Evolutionary conservation across 2,797 vertebrate genomes (phyloP).

Genomic region (Fundulus diaphanus): DNA sequence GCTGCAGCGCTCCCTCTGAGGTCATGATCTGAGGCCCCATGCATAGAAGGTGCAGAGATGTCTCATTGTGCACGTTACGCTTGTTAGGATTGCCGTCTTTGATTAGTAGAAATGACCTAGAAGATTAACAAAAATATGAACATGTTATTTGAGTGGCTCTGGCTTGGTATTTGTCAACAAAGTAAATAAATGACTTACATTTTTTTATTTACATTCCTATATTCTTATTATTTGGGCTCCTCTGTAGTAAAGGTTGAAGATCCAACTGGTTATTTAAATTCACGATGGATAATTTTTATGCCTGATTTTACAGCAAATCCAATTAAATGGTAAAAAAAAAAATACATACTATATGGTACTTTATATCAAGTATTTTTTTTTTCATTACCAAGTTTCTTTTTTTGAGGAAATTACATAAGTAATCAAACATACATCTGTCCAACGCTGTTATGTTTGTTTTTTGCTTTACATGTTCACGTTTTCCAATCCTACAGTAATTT

Average conservation of each 20-base stretch:
- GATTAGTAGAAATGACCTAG: conserved; percentile 92
- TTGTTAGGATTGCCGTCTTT: conserved; percentile 99
- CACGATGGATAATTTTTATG: background rate
- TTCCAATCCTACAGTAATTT: background rate
- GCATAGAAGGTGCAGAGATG: conserved; percentile 95
- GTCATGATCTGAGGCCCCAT: conserved; percentile 97
- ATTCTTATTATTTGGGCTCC: background rate
- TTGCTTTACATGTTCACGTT: background rate
- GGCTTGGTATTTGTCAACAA: background rate
- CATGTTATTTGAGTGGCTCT: background rate
- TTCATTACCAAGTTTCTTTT: background rate
- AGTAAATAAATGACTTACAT: background rate
- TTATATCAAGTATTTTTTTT: background rate
- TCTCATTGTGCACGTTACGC: conserved; percentile 97
- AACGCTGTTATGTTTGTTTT: no score
- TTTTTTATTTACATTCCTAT: background rate
- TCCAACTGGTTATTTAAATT: background rate
- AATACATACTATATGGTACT: background rate
- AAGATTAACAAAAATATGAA: background rate
- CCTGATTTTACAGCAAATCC: background rate
- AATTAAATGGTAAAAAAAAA: background rate
- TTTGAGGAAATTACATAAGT: conserved; percentile 3
- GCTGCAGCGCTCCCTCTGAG: conserved; percentile 91
- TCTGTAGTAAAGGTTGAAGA: background rate
- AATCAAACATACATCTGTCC: background rate